Conservation (phyloP, 2,888 invertebrate species). For the Hemaris fuciformis region DNA sequence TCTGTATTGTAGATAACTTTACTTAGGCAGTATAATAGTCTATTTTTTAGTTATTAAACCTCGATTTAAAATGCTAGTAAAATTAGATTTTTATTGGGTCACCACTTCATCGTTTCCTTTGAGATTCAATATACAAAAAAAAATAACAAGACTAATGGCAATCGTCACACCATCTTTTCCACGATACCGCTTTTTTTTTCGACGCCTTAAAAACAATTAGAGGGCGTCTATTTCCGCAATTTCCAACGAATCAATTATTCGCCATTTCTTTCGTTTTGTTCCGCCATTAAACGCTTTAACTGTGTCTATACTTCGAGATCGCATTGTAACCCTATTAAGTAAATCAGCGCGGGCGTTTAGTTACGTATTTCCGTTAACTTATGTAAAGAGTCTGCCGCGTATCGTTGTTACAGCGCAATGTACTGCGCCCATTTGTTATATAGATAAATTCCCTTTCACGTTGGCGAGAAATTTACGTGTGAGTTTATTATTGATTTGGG, state of each 20-base stretch:
- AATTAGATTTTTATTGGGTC: no score
- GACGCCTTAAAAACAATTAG: background rate
- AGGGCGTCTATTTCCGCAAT: background rate
- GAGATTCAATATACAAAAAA: no score
- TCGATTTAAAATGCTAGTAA: no score
- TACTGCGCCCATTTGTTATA: conserved; percentile 21
- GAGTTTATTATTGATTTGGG: background rate
- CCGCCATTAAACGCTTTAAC: background rate
- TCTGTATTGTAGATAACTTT: no score
- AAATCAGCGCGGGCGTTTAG: background rate
- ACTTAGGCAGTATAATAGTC: no score
- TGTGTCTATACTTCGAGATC: background rate
- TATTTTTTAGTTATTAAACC: no score
- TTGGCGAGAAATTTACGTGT: background rate
- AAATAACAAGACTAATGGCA: no score
- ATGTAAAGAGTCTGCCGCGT: conserved; percentile 14
- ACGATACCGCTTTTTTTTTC: background rate
- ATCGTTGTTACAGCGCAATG: conserved; percentile 14
- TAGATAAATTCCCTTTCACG: background rate
- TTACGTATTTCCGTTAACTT: background rate
- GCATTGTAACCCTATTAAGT: background rate
- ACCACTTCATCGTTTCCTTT: no score
- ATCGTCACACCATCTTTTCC: no score
- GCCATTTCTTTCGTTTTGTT: background rate
- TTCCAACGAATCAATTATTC: background rate